A percentile compares a stretch with the other conserved stretches of the same genome.
These are phyloP conservation scores for Diplodus sargus DNA, from an alignment of 2,797 vertebrate genomes.

Conservation along the genomic window DNA sequence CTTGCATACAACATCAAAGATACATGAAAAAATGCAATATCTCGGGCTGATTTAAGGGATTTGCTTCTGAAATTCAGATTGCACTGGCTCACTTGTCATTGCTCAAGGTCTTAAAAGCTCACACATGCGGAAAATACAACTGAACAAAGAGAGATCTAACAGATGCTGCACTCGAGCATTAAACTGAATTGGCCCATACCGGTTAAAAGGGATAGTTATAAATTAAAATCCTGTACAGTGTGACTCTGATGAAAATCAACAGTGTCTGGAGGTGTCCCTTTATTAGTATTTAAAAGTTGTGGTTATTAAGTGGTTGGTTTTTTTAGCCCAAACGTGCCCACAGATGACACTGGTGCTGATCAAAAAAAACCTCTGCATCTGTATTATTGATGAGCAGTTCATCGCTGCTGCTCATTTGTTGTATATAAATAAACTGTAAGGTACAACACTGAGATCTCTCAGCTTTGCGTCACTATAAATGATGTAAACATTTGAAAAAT, in stretches of 20 bases:
- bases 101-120: conserved; percentile 25
- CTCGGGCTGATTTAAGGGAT: conserved; percentile 37
- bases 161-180: not conserved
- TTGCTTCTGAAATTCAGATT: conserved; percentile 50
- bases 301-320: conserved; percentile 15
- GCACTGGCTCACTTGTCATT: conserved; percentile 1
- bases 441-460: conserved; percentile 27
- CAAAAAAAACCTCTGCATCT: conserved; percentile 23
- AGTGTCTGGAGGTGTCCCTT: conserved; percentile 18
- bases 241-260: conserved; percentile 19
- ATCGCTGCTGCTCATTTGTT: conserved; percentile 26
- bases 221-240: conserved; percentile 2
- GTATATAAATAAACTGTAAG: conserved; percentile 46
- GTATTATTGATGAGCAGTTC: conserved; percentile 60
- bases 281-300: conserved; percentile 25
- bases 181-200: conserved; percentile 1
- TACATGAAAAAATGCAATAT: conserved; percentile 25
- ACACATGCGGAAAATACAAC: conserved; percentile 13
- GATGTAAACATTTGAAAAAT: conserved; percentile 45
- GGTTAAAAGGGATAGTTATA: not conserved
- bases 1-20: conserved; percentile 42
- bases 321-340: conserved; percentile 21
- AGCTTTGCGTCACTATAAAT: conserved; percentile 45
- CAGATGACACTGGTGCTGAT: conserved; percentile 27
- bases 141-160: not conserved